Evolutionary conservation across 2,797 vertebrate genomes (phyloP).

Genomic region (Rhinella marina): DNA sequence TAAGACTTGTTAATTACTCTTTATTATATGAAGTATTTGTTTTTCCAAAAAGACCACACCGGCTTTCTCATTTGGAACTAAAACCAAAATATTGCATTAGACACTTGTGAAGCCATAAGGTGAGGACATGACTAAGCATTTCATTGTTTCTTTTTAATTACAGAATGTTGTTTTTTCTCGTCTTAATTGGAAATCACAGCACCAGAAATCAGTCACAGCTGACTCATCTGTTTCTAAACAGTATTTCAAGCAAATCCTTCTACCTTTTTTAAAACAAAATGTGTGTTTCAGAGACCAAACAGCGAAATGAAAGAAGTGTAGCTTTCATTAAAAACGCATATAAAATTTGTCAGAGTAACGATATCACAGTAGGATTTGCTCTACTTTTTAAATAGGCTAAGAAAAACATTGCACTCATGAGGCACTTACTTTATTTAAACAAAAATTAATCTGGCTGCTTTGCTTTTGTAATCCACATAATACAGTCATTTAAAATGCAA

Average conservation of each 20-base stretch:
- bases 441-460: conserved; percentile 39
- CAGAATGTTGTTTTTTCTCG: conserved; percentile 55
- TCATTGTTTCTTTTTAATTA: conserved; percentile 60
- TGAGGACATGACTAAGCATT: conserved; percentile 52
- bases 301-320: conserved; percentile 31
- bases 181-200: conserved; percentile 55
- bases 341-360: conserved; percentile 41
- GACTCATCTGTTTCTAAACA: conserved; percentile 53
- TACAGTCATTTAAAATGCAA: conserved; percentile 51
- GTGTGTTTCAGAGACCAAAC: conserved; percentile 47
- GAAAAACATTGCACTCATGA: conserved; percentile 48
- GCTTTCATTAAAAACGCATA: conserved; percentile 49
- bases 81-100: conserved; percentile 35
- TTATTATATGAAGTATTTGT: conserved; percentile 31
- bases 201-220: conserved; percentile 54
- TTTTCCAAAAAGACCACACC: conserved; percentile 33
- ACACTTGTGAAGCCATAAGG: conserved; percentile 50
- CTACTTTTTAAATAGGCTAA: conserved; percentile 50
- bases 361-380: conserved; percentile 40
- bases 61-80: conserved; percentile 17
- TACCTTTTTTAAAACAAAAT: conserved; percentile 46
- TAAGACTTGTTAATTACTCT: conserved; percentile 16
- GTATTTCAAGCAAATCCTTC: conserved; percentile 41
- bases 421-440: conserved; percentile 39
- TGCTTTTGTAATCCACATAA: conserved; percentile 45